Conservation (phyloP, 2,888 invertebrate species). For the Tupiocoris notatus region DNA sequence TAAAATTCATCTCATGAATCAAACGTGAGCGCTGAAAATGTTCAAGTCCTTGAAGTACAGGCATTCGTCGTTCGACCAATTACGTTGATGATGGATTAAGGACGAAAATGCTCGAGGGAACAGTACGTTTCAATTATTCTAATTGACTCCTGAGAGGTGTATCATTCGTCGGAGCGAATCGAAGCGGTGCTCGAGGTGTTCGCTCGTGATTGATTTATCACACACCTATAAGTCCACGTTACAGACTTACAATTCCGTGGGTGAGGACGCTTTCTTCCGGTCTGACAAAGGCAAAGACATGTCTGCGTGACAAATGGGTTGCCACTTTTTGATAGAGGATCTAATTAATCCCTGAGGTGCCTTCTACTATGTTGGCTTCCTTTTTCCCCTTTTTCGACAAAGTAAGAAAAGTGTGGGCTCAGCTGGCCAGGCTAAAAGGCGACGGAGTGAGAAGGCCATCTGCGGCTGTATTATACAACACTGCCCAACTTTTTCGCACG, state of each 20-base stretch:
- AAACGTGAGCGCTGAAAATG: too few relatives aligned
- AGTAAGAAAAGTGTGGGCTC: background rate
- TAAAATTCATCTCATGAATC: too few relatives aligned
- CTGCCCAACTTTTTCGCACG: background rate
- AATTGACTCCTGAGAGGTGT: too few relatives aligned
- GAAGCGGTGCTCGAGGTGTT: too few relatives aligned
- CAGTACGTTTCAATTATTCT: too few relatives aligned
- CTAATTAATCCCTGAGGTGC: background rate
- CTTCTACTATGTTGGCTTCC: background rate
- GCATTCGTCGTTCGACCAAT: too few relatives aligned
- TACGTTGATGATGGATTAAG: too few relatives aligned
- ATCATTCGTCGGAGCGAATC: too few relatives aligned
- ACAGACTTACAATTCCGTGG: background rate
- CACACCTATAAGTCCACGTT: background rate
- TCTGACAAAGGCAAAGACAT: background rate
- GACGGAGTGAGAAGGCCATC: background rate
- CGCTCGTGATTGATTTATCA: background rate
- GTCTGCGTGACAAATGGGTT: background rate
- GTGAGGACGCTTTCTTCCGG: background rate
- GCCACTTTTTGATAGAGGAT: background rate
- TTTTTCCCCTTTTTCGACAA: background rate
- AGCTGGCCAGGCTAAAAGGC: background rate
- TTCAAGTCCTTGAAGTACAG: too few relatives aligned
- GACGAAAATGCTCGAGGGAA: too few relatives aligned
- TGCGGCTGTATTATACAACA: background rate